Evolutionary conservation across 1,140 invertebrate genomes (phyloP).

Genomic region (Monomorium pharaonis): DNA sequence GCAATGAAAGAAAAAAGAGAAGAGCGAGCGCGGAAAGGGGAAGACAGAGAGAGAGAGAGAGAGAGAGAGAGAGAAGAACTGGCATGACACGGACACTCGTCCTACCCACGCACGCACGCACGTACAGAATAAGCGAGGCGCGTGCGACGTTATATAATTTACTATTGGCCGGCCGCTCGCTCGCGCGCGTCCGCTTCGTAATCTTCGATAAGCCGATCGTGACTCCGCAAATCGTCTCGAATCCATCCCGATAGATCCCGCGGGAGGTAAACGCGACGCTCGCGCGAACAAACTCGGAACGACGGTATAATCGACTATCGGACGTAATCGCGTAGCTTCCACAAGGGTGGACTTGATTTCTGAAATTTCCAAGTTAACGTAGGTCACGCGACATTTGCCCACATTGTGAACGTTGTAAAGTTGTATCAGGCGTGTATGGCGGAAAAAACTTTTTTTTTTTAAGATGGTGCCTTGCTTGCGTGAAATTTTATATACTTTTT

Average conservation of each 20-base stretch:
- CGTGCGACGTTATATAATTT: conserved; percentile 28
- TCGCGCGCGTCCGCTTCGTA: not conserved
- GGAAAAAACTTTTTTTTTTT: not conserved
- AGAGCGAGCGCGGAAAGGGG: too few relatives aligned
- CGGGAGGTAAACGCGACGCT: not conserved
- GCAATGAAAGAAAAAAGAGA: conserved; percentile 30
- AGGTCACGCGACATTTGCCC: too few relatives aligned
- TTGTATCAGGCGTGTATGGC: not conserved
- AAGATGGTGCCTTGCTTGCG: not conserved
- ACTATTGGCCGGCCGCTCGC: conserved; percentile 13
- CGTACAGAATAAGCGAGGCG: conserved; percentile 4
- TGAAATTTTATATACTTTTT: not conserved
- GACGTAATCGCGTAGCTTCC: not conserved
- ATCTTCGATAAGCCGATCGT: conserved; percentile 7
- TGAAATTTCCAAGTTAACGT: not conserved
- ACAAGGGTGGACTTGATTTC: not conserved
- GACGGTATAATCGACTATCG: not conserved
- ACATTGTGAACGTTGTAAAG: not conserved
- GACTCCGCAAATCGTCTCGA: conserved; percentile 2
- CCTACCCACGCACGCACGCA: conserved; percentile 33
- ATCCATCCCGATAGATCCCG: not conserved
- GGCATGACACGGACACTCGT: conserved; percentile 22
- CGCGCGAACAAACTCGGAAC: not conserved
- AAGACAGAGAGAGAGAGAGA: not conserved
- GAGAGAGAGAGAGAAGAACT: not conserved